phyloP scores from a whole-genome alignment of 2,888 invertebrate genomes.

The Drosophila prostipennis region DNA sequence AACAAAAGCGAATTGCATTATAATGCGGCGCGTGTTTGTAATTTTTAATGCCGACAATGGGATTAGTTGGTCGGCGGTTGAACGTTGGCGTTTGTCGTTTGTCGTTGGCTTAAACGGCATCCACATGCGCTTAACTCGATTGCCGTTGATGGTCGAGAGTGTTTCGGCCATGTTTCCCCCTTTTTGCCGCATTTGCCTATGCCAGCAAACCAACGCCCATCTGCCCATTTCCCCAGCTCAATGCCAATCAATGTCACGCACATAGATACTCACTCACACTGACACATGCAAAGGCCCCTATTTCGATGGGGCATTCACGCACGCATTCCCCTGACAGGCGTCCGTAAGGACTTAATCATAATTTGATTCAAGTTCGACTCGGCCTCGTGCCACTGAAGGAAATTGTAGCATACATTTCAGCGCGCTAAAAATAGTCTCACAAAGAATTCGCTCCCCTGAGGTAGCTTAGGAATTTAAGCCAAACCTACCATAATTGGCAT shows the following conservation, averaged over 20 bases:
- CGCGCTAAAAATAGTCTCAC: slow-evolving; percentile 31
- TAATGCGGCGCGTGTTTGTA: slow-evolving; percentile 40
- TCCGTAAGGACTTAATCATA: slow-evolving; percentile 53
- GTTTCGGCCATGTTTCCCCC: slow-evolving; percentile 8
- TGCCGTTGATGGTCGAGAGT: slow-evolving; percentile 17
- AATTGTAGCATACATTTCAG: slow-evolving; percentile 51
- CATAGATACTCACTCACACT: slow-evolving; percentile 11
- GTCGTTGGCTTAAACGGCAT: slow-evolving; percentile 30
- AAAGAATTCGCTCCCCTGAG: slow-evolving; percentile 15
- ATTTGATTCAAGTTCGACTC: slow-evolving; percentile 47
- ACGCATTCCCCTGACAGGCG: slow-evolving; percentile 44
- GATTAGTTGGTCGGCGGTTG: slow-evolving; percentile 30
- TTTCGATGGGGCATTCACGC: slow-evolving; percentile 25
- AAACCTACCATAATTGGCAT: slow-evolving; percentile 32
- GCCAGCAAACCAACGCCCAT: neutral
- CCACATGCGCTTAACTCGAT: slow-evolving; percentile 49
- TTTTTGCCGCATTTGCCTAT: slow-evolving; percentile 36
- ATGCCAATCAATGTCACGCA: slow-evolving; percentile 49
- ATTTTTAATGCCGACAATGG: slow-evolving; percentile 48
- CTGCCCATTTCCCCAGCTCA: slow-evolving; percentile 9
- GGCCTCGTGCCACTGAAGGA: slow-evolving; percentile 40
- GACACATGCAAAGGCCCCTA: neutral
- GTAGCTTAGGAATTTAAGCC: slow-evolving; percentile 14
- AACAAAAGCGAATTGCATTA: slow-evolving; percentile 47
- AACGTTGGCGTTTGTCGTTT: slow-evolving; percentile 10